Percentiles rank a stretch among this genome's conserved stretches.
Conservation (phyloP, 1,140 invertebrate species). For the Zaprionus gabonicus region DNA sequence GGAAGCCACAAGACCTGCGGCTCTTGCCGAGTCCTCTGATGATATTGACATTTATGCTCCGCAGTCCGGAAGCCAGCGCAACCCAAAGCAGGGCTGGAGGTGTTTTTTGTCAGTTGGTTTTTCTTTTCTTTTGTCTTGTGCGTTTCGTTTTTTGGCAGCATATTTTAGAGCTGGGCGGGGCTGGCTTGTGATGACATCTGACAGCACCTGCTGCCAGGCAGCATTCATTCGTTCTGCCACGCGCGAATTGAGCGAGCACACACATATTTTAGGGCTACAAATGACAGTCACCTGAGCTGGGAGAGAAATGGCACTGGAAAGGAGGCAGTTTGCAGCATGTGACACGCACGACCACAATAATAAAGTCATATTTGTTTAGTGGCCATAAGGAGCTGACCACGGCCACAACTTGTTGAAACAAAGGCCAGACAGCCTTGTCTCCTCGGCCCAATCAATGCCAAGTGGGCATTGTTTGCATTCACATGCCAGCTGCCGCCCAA, state of each 20-base stretch:
- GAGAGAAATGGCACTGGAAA: conserved; percentile 48
- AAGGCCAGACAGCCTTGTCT: conserved; percentile 31
- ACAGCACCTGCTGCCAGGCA: conserved; percentile 64
- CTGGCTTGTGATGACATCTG: conserved; percentile 68
- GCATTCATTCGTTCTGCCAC: not conserved
- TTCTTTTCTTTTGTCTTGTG: not conserved
- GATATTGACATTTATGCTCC: conserved; percentile 79
- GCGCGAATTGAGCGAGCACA: conserved; percentile 17
- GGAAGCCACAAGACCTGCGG: conserved; percentile 61
- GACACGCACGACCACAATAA: conserved; percentile 47
- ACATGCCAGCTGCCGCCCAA: conserved; percentile 16
- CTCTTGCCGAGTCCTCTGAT: conserved; percentile 51
- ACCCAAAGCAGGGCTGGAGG: not conserved
- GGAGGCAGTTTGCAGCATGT: conserved; percentile 48
- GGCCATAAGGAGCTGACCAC: conserved; percentile 37
- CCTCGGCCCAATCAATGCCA: conserved; percentile 68
- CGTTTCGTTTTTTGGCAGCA: conserved; percentile 45
- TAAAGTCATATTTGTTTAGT: conserved; percentile 50
- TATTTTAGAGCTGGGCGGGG: conserved; percentile 23
- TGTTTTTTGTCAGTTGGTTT: not conserved
- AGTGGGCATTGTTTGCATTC: conserved; percentile 69
- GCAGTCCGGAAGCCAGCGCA: not conserved
- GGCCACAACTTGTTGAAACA: conserved; percentile 65
- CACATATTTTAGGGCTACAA: conserved; percentile 18
- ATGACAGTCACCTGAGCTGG: conserved; percentile 20